Evolutionary conservation across 2,888 invertebrate genomes (phyloP).

Genomic region (Hirtodrosophila cameraria): DNA sequence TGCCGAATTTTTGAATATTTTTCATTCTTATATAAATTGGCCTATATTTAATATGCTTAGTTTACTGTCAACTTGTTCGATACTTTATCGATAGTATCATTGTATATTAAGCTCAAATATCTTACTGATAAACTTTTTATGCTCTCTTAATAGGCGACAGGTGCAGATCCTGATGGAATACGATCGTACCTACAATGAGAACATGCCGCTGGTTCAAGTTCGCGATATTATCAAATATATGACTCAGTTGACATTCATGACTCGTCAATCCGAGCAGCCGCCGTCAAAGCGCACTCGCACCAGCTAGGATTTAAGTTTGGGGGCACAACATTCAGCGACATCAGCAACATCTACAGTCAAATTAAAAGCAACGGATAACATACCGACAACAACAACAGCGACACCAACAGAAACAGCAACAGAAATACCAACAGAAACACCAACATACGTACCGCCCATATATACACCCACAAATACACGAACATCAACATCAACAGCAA

Average conservation of each 20-base stretch:
- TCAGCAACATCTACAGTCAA: slow-evolving; percentile 60
- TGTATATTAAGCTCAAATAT: too few relatives aligned
- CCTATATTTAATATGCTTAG: too few relatives aligned
- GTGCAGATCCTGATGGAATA: slow-evolving; percentile 90
- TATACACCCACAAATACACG: too few relatives aligned
- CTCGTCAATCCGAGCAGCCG: slow-evolving; percentile 85
- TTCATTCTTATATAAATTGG: too few relatives aligned
- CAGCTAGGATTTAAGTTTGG: slow-evolving; percentile 85
- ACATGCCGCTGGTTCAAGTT: slow-evolving; percentile 91
- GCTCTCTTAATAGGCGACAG: slow-evolving; percentile 86
- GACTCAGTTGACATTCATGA: slow-evolving; percentile 95
- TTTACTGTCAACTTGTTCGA: too few relatives aligned
- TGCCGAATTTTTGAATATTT: too few relatives aligned
- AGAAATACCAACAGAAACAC: slow-evolving; percentile 35
- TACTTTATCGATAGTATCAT: too few relatives aligned
- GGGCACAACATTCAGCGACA: slow-evolving; percentile 83
- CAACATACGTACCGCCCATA: too few relatives aligned
- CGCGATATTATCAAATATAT: slow-evolving; percentile 93
- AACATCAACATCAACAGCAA: slow-evolving; percentile 32
- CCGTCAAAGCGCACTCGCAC: slow-evolving; percentile 83
- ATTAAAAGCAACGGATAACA: too few relatives aligned
- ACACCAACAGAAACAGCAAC: slow-evolving; percentile 20
- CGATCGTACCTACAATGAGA: slow-evolving; percentile 90
- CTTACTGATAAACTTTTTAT: too few relatives aligned
- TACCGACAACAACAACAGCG: slow-evolving; percentile 47